phyloP scores from a whole-genome alignment of 2,797 vertebrate species.

The Cynodonichthys magdalenae region DNA sequence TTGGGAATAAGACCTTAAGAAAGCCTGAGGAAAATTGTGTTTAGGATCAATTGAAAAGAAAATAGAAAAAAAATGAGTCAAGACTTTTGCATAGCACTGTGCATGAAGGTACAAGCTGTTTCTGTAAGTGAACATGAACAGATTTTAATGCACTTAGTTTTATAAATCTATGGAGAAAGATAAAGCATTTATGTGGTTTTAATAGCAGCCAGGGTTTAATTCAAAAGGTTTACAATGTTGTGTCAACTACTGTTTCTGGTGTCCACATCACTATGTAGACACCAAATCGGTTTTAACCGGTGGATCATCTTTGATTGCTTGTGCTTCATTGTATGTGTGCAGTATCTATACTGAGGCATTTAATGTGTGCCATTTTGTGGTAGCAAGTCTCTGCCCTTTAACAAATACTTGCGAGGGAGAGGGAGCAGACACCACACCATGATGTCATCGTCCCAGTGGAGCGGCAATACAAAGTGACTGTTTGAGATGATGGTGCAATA shows the following conservation, averaged over 20 bases:
- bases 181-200: conserved; percentile 62
- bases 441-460: conserved; percentile 79
- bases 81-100: too few species aligned
- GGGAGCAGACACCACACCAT: conserved; percentile 73
- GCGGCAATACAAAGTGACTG: conserved; percentile 74
- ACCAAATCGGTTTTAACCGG: conserved; percentile 9
- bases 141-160: conserved; percentile 64
- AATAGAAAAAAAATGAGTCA: conserved; percentile 2
- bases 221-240: conserved; percentile 57
- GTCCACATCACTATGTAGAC: conserved; percentile 39
- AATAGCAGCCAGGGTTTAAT: conserved; percentile 54
- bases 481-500: conserved; percentile 77
- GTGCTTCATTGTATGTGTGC: conserved; percentile 20
- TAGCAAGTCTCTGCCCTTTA: conserved; percentile 88
- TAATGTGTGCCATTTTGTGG: conserved; percentile 56
- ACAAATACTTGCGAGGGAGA: conserved; percentile 56
- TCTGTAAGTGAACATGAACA: conserved; percentile 55
- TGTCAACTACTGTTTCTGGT: conserved; percentile 63
- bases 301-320: conserved; percentile 6
- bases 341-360: conserved; percentile 34
- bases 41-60: not conserved
- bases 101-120: not conserved
- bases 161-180: conserved; percentile 57
- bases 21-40: not conserved
- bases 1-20: not conserved